phyloP scores from a whole-genome alignment of 2,888 invertebrate species.

The Aricia artaxerxes region DNA sequence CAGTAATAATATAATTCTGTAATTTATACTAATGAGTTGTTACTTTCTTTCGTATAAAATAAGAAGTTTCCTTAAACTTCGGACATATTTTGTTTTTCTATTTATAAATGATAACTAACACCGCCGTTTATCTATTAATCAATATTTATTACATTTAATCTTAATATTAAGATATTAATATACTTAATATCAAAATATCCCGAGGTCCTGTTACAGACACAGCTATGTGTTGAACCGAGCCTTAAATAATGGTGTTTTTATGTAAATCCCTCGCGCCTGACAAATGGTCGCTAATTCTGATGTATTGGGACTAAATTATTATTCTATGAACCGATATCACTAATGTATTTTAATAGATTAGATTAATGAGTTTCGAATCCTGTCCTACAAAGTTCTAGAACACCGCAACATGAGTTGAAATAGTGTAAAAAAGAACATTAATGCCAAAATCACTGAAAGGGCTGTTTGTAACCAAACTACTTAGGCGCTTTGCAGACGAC shows the following conservation, averaged over 20 bases:
- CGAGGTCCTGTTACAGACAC: neutral
- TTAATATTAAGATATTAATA: neutral
- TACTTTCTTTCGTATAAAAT: too few relatives aligned
- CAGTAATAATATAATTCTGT: too few relatives aligned
- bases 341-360: slow-evolving; percentile 7
- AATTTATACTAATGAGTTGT: too few relatives aligned
- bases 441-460: too few relatives aligned
- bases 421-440: too few relatives aligned
- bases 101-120: too few relatives aligned
- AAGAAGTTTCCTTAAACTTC: too few relatives aligned
- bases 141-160: neutral
- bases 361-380: neutral
- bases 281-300: slow-evolving; percentile 15
- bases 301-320: slow-evolving; percentile 19
- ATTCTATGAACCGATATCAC: neutral
- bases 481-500: too few relatives aligned
- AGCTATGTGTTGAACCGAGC: neutral
- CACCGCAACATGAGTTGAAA: too few relatives aligned
- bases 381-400: too few relatives aligned
- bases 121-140: neutral
- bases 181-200: neutral
- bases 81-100: too few relatives aligned
- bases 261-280: slow-evolving; percentile 3
- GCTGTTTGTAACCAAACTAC: too few relatives aligned
- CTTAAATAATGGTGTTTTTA: slow-evolving; percentile 14